These are phyloP conservation scores for Amiota minor DNA, from an alignment of 2,888 invertebrate genomes.

Conservation along the genomic window DNA sequence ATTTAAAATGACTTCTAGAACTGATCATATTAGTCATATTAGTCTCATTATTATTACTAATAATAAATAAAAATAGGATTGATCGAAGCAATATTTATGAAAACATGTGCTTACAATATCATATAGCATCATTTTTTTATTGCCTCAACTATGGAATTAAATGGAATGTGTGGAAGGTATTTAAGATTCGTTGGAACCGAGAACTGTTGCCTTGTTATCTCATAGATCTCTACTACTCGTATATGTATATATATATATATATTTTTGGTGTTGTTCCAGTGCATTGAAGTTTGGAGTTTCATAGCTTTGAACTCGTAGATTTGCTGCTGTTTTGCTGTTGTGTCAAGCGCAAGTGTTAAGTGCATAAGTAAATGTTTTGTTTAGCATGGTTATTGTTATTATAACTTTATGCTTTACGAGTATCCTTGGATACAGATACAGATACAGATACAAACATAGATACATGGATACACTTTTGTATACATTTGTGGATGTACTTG, in stretches of 20 bases:
- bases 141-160: too few species aligned
- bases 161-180: background rate
- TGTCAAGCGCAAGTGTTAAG: slow-evolving; percentile 43
- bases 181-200: background rate
- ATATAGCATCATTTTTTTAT: too few species aligned
- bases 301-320: slow-evolving; percentile 3
- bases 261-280: slow-evolving; percentile 3
- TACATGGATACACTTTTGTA: background rate
- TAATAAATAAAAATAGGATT: too few species aligned
- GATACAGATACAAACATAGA: background rate
- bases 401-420: slow-evolving; percentile 62
- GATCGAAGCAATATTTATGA: too few species aligned
- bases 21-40: too few species aligned
- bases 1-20: too few species aligned
- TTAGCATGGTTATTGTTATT: slow-evolving; percentile 56
- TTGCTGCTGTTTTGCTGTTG: background rate
- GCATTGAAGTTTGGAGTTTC: background rate
- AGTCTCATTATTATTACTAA: too few species aligned
- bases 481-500: background rate
- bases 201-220: too few species aligned
- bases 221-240: background rate
- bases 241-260: slow-evolving; percentile 15
- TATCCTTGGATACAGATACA: slow-evolving; percentile 21
- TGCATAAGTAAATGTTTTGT: slow-evolving; percentile 60
- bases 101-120: too few species aligned